Evolutionary conservation across 2,113 vertebrate species (phyloP).

Genomic region (Parus major): DNA sequence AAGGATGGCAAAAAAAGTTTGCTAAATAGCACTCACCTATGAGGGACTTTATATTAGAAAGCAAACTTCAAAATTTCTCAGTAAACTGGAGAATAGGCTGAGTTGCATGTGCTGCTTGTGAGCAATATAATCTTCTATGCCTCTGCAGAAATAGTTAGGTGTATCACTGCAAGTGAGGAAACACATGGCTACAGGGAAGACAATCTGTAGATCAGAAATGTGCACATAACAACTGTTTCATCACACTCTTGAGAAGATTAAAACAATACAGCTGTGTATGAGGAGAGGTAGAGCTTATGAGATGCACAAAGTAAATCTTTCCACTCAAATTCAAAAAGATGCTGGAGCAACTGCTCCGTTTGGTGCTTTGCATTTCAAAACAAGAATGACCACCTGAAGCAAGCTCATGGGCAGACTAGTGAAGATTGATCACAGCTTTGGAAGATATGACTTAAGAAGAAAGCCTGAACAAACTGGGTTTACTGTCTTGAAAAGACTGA

Average conservation of each 20-base stretch:
- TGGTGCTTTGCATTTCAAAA: background rate
- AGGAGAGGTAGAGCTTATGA: background rate
- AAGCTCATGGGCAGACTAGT: background rate
- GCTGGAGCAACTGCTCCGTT: background rate
- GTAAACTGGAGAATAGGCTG: background rate
- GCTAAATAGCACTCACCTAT: background rate
- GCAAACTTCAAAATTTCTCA: background rate
- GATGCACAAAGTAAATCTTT: background rate
- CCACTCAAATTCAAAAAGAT: background rate
- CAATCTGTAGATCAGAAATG: background rate
- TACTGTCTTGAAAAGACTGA: background rate
- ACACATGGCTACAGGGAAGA: background rate
- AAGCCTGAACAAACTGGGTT: background rate
- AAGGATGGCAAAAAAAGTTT: background rate
- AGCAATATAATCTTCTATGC: background rate
- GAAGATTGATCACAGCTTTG: background rate
- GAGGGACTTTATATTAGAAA: background rate
- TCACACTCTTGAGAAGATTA: background rate
- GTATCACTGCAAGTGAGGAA: background rate
- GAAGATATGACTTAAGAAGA: background rate
- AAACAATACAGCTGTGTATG: accelerated
- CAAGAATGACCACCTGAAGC: background rate
- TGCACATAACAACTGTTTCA: background rate
- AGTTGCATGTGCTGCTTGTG: background rate
- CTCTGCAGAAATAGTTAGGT: background rate